These are phyloP conservation scores for Siniperca obscura DNA, from an alignment of 2,797 vertebrate genomes.

Conservation along the genomic window DNA sequence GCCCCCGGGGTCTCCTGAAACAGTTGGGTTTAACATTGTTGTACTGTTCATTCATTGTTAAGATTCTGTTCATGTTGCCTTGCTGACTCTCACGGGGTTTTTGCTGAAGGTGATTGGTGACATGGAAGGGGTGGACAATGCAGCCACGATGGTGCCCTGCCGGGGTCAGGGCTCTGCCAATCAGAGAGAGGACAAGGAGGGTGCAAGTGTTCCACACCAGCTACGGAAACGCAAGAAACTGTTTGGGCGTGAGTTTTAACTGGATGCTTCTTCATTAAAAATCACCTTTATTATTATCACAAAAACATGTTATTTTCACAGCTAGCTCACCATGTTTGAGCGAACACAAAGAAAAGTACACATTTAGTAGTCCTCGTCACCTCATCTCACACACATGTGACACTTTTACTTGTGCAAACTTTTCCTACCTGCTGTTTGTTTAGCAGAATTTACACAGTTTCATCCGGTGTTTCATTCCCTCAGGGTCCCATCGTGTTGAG, in stretches of 20 bases:
- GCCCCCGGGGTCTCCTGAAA: slow-evolving; percentile 41
- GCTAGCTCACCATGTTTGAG: background rate
- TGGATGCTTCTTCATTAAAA: background rate
- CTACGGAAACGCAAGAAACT: slow-evolving; percentile 82
- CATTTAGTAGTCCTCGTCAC: slow-evolving; percentile 1
- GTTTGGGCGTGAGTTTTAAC: slow-evolving; percentile 78
- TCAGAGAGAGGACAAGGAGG: slow-evolving; percentile 66
- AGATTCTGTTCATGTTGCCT: slow-evolving; percentile 14
- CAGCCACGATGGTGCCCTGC: slow-evolving; percentile 52
- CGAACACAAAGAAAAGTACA: slow-evolving; percentile 1
- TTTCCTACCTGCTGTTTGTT: slow-evolving; percentile 45
- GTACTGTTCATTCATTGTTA: slow-evolving; percentile 35
- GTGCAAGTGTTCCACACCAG: slow-evolving; percentile 33
- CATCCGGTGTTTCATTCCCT: slow-evolving; percentile 47
- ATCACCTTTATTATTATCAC: background rate
- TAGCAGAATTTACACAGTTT: slow-evolving; percentile 49
- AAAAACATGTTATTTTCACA: background rate
- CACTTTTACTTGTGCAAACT: slow-evolving; percentile 35
- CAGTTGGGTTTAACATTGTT: slow-evolving; percentile 37
- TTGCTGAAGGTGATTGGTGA: slow-evolving; percentile 87
- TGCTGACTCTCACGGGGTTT: background rate
- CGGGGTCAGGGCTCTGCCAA: slow-evolving; percentile 60
- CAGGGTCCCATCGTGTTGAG: slow-evolving; percentile 81
- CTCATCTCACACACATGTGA: slow-evolving; percentile 16
- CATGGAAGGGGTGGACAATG: slow-evolving; percentile 65